Percentiles rank a stretch among this genome's conserved stretches.
Conservation (phyloP, 2,888 invertebrate genomes). For the Apodemia duryi region DNA sequence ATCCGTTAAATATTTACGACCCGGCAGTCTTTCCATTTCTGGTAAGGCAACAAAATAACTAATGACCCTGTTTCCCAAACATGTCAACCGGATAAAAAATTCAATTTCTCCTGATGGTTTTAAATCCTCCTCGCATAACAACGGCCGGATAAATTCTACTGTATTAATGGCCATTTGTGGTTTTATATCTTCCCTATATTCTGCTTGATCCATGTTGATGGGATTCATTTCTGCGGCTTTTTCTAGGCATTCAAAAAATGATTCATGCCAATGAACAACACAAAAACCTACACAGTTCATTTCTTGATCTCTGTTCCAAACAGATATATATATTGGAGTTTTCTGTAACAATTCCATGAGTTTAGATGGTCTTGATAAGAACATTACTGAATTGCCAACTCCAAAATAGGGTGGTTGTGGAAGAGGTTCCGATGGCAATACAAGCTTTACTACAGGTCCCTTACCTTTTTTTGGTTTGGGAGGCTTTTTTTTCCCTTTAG, state of each 20-base stretch:
- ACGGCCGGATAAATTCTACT: slow-evolving; percentile 50
- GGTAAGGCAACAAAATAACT: slow-evolving; percentile 63
- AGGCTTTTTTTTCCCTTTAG: slow-evolving; percentile 39
- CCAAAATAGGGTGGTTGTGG: slow-evolving; percentile 71
- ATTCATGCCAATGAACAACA: slow-evolving; percentile 59
- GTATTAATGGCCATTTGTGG: slow-evolving; percentile 65
- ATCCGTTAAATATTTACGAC: slow-evolving; percentile 62
- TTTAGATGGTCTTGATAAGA: slow-evolving; percentile 61
- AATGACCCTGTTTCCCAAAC: slow-evolving; percentile 60
- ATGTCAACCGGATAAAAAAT: slow-evolving; percentile 57
- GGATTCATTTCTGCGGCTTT: slow-evolving; percentile 57
- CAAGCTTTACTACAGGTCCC: slow-evolving; percentile 42
- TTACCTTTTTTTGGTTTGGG: slow-evolving; percentile 39
- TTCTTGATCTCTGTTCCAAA: slow-evolving; percentile 68
- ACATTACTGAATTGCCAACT: slow-evolving; percentile 66
- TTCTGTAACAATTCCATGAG: slow-evolving; percentile 56
- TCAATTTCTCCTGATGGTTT: slow-evolving; percentile 66
- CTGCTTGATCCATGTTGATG: slow-evolving; percentile 59
- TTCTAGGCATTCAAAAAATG: slow-evolving; percentile 57
- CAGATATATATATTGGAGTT: slow-evolving; percentile 64
- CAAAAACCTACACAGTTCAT: slow-evolving; percentile 64
- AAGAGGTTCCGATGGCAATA: slow-evolving; percentile 64
- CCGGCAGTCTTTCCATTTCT: slow-evolving; percentile 70
- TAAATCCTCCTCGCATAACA: slow-evolving; percentile 69
- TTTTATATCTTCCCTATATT: slow-evolving; percentile 55